Base-by-base conservation (phyloP, 2,797 vertebrate species). In the Octomys mimax region DNA sequence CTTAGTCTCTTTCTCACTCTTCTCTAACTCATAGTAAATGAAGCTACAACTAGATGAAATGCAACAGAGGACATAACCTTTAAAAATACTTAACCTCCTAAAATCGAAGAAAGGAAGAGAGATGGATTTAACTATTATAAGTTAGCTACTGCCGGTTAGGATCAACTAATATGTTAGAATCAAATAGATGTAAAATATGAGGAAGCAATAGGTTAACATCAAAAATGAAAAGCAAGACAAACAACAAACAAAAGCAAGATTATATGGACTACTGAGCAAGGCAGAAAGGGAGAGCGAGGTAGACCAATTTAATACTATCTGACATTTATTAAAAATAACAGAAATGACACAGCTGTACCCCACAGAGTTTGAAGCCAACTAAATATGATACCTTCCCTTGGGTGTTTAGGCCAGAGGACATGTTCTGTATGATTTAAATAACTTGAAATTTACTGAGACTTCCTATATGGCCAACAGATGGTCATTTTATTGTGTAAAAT, bases 261-360 rank as follows among this genome's bases (percentile, higher is more conserved):
- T 49, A 6, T 33, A 66, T 59, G 3, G 4, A 13, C 22, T 54
- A 42, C 19, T 19, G 66, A 28, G 28, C 24, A 87, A 26, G 49
- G 42, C 73, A 21, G 71, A 79, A 22, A 89, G 75, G 89, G 83
- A 57, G 52, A 24, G 81, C 49, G 36, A 26, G 5, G 2, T 33
- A 46, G 24, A n/a, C 13, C 1, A 71, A 78, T 84, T 89, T 92
- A 94, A 64, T 1, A 13, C 52, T 64, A 36, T 31, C 57, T 79
- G 59, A 81, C 8, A 81, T 96, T 81, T 87, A 79, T 94, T n/a
- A 88, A 70, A 91, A 92, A 95, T 68, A 91, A 70, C 42, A 89
- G 59, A 93, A 86, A 59, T 36, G 80, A 39, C 70, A 19, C 11
- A 70, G 64, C 4, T 52, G 6, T 91, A 46, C 5, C 31, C 31